Evolutionary conservation across 2,888 invertebrate genomes (phyloP).

Genomic region (Hedya salicella): DNA sequence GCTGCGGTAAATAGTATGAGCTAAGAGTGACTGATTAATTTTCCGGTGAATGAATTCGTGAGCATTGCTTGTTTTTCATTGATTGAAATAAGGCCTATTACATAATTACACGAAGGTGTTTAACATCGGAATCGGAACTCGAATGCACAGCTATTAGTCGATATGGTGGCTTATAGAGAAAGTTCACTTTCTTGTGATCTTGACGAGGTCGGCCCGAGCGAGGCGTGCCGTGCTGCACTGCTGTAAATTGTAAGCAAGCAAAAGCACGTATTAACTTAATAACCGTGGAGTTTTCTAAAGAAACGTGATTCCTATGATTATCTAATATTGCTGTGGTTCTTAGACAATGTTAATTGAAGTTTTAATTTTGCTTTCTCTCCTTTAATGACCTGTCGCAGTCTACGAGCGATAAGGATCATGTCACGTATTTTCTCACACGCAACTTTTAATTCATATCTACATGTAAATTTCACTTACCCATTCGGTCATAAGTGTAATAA

Average conservation of each 20-base stretch:
- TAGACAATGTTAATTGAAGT: conserved; percentile 11
- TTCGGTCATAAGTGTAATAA: background rate
- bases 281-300: conserved; percentile 30
- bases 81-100: conserved; percentile 33
- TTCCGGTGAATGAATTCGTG: conserved; percentile 34
- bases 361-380: conserved; percentile 21
- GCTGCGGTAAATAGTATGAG: conserved; percentile 33
- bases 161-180: conserved; percentile 42
- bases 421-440: conserved; percentile 8
- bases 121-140: conserved; percentile 11
- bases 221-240: conserved; percentile 50
- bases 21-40: conserved; percentile 40
- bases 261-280: conserved; percentile 35
- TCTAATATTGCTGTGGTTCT: conserved; percentile 12
- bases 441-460: background rate
- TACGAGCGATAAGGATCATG: background rate
- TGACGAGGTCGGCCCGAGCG: conserved; percentile 56
- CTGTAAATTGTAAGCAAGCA: conserved; percentile 50
- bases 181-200: conserved; percentile 59
- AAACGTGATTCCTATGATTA: conserved; percentile 31
- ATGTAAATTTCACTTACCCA: conserved; percentile 5
- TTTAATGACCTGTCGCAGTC: conserved; percentile 12
- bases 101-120: conserved; percentile 32
- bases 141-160: conserved; percentile 26
- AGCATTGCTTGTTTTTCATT: conserved; percentile 28